phyloP scores from a whole-genome alignment of 1,140 invertebrate species.

The Aphaenogaster rudis region DNA sequence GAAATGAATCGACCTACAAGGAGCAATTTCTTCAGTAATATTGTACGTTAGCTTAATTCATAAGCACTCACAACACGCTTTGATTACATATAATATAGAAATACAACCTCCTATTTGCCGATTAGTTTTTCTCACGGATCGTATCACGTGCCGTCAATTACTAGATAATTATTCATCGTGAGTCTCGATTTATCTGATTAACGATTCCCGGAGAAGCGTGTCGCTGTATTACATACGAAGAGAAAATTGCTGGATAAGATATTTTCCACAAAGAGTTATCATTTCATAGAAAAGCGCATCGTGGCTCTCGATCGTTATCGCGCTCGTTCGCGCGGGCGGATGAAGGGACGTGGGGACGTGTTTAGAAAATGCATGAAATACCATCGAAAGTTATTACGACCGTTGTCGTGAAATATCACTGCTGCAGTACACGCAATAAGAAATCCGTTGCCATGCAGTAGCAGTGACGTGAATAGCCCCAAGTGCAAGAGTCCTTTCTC shows the following conservation, averaged over 20 bases:
- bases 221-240: too few relatives aligned
- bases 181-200: slow-evolving; percentile 34
- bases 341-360: not conserved
- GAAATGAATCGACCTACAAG: not conserved
- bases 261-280: slow-evolving; percentile 9
- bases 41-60: not conserved
- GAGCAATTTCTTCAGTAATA: not conserved
- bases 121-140: slow-evolving; percentile 10
- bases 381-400: slow-evolving; percentile 45
- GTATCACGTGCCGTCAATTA: not conserved
- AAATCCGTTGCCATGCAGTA: slow-evolving; percentile 55
- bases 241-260: slow-evolving; percentile 11
- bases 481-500: slow-evolving; percentile 65
- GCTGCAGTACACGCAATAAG: slow-evolving; percentile 30
- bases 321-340: not conserved
- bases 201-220: not conserved
- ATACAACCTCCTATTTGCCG: not conserved
- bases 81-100: not conserved
- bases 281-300: not conserved
- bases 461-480: slow-evolving; percentile 56
- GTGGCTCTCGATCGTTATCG: not conserved
- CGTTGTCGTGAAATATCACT: slow-evolving; percentile 60
- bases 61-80: not conserved
- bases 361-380: slow-evolving; percentile 40
- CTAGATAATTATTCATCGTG: not conserved